phyloP scores from a whole-genome alignment of 2,113 vertebrate genomes.

The Porphyrio hochstetteri region DNA sequence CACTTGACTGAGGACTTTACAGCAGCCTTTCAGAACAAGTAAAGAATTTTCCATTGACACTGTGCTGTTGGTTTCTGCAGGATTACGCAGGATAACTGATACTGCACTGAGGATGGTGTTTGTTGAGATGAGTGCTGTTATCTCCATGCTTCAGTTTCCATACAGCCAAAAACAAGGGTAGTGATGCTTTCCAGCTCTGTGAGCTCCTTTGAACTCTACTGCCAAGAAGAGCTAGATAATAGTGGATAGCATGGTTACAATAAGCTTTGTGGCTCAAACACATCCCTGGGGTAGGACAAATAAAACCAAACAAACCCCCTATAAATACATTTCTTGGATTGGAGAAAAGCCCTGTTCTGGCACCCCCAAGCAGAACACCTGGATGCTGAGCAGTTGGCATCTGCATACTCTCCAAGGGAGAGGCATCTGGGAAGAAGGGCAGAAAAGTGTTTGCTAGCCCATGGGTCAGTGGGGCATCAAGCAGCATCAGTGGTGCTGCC shows the following conservation, averaged over 20 bases:
- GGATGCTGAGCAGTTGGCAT: neutral
- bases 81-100: neutral
- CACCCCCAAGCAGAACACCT: neutral
- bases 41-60: neutral
- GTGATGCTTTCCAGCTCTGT: neutral
- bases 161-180: neutral
- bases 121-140: neutral
- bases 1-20: neutral
- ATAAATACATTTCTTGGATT: neutral
- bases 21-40: neutral
- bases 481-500: neutral
- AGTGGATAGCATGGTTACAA: neutral
- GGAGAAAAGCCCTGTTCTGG: neutral
- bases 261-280: neutral
- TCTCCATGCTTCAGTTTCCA: neutral
- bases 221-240: constrained; percentile 23
- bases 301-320: neutral
- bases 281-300: neutral
- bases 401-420: neutral
- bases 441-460: neutral
- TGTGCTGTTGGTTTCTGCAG: neutral
- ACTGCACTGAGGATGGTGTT: neutral
- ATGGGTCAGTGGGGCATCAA: neutral
- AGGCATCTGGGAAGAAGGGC: neutral
- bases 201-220: neutral